Base-by-base conservation (phyloP, 2,113 vertebrate genomes). In the Callipepla californica region DNA sequence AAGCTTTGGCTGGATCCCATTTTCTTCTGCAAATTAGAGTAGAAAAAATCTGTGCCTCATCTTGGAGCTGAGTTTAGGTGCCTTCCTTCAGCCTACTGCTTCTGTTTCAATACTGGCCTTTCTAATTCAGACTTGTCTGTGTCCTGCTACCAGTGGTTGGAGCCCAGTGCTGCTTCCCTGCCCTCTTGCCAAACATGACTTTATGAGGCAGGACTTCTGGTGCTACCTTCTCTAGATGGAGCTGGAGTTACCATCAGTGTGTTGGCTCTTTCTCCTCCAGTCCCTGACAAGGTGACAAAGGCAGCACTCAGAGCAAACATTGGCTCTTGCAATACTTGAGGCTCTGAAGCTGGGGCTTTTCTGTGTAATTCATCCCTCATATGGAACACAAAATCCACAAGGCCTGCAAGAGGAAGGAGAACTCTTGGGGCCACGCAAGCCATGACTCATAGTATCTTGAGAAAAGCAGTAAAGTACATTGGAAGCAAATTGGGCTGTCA, bases 161-260 rank as follows among this genome's bases (percentile, higher is more conserved):
- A 62, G 25, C 3, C 6, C 32, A 38, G 0, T 1, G 0, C 47
- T 61, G 36, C 65, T 75, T 80, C 34, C 28, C 38, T 88, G 55
- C 55, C 30, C 48, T 76, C 20, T 62, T 89, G 77, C 74, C 69
- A 94, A 76, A 23, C 26, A 44, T 62, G 48, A 48, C 1, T 11
- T 28, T 68, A 66, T 26, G 13, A 6, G 25, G 63, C 40, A 79
- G 0, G 34, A 66, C 26, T 85, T 72, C 55, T 77, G 48, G 50
- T 81, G n/a, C 45, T 92, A 80, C 70, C 40, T 81, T 25, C 89
- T 85, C n/a, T 67, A 85, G 74, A 50, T 92, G 34, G 80, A 86
- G 58, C 32, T 68, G 53, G 58, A 93, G 83, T 79, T 77, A 80
- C 13, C 61, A 82, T 34, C 44, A 63, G 6, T 3, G 23, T 50